Conservation (phyloP, 2,113 vertebrate species). For the Chloebia gouldiae region DNA sequence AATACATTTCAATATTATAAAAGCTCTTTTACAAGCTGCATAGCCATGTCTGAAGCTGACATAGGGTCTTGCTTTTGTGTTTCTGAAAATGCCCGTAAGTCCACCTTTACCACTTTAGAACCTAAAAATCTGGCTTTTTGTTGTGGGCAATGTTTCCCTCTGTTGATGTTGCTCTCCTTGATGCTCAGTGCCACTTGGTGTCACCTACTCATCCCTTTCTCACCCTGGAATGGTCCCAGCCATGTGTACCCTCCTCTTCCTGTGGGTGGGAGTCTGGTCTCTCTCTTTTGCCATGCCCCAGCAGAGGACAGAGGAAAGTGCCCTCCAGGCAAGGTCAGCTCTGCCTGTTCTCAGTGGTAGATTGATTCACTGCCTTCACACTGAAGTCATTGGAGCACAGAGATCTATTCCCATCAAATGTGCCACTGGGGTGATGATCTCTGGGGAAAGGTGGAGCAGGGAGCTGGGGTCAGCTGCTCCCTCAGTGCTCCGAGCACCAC, state of each 20-base stretch:
- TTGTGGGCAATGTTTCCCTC: neutral
- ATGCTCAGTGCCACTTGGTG: neutral
- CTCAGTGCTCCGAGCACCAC: neutral
- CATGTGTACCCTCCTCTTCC: accelerated
- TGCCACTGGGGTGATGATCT: neutral
- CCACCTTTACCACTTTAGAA: neutral
- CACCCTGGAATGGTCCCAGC: neutral
- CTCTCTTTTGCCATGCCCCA: accelerated
- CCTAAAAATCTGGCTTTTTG: neutral
- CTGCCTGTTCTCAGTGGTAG: neutral
- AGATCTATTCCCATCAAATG: accelerated
- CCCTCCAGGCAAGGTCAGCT: neutral
- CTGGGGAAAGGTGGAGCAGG: neutral
- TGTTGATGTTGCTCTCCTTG: neutral
- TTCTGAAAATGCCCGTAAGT: neutral
- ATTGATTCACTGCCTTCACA: neutral
- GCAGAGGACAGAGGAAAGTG: neutral
- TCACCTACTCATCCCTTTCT: neutral
- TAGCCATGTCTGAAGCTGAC: neutral
- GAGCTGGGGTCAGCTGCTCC: neutral
- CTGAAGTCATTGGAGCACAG: neutral
- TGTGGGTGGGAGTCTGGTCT: neutral
- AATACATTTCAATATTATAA: neutral
- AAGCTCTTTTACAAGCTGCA: neutral
- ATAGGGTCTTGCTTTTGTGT: neutral